phyloP scores from a whole-genome alignment of 2,888 invertebrate species.

The Alviniconcha strummeri region DNA sequence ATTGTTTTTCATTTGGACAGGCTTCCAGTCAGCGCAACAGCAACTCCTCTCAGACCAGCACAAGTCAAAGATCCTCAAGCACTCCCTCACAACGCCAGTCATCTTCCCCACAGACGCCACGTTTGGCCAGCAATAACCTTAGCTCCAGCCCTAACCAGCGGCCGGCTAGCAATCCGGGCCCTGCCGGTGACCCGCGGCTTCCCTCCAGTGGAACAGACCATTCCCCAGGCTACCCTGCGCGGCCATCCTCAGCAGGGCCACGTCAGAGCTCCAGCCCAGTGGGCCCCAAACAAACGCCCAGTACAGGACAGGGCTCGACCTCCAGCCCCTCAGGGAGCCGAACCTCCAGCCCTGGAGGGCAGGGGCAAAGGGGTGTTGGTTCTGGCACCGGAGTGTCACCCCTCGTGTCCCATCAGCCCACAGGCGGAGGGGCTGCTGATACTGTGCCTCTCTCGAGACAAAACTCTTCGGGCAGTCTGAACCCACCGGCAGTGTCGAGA shows the following conservation, averaged over 20 bases:
- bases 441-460: background rate
- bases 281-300: slow-evolving; percentile 15
- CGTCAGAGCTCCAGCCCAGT: slow-evolving; percentile 28
- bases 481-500: background rate
- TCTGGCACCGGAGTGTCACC: slow-evolving; percentile 1
- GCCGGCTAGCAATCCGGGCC: slow-evolving; percentile 22
- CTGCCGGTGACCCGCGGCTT: slow-evolving; percentile 5
- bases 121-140: background rate
- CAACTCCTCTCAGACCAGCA: slow-evolving; percentile 8
- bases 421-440: background rate
- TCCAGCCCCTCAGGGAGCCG: slow-evolving; percentile 28
- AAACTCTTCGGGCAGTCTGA: slow-evolving; percentile 15
- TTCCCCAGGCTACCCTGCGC: slow-evolving; percentile 30
- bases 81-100: slow-evolving; percentile 12
- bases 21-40: slow-evolving; percentile 15
- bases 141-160: slow-evolving; percentile 25
- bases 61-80: slow-evolving; percentile 1
- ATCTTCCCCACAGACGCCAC: slow-evolving; percentile 21
- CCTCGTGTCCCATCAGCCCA: background rate
- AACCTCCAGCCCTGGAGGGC: slow-evolving; percentile 25
- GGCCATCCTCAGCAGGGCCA: slow-evolving; percentile 30
- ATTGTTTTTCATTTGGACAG: background rate
- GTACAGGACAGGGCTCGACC: slow-evolving; percentile 4
- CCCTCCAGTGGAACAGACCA: background rate
- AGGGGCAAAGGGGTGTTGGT: slow-evolving; percentile 6